phyloP scores from a whole-genome alignment of 2,113 vertebrate species.

The Stigmatopora nigra region DNA sequence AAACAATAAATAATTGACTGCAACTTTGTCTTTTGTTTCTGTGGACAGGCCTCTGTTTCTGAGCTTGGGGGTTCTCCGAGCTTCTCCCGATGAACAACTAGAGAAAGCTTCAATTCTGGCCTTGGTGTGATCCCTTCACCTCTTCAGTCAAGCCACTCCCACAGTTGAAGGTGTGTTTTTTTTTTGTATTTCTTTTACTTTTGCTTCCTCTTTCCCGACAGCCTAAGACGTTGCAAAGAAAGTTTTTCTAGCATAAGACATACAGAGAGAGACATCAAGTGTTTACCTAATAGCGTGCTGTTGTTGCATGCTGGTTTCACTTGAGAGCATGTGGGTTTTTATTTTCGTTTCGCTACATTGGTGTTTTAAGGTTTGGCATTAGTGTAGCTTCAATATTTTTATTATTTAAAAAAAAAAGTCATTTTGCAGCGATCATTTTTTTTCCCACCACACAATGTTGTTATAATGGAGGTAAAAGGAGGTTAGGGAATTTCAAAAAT shows the following conservation, averaged over 20 bases:
- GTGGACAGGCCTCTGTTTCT: slow-evolving; percentile 50
- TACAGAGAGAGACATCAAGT: neutral
- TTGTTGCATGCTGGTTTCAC: too few relatives aligned
- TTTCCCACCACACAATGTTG: neutral
- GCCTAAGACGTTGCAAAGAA: neutral
- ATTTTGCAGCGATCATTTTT: too few relatives aligned
- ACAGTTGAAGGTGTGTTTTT: slow-evolving; percentile 61
- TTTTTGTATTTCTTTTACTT: slow-evolving; percentile 44
- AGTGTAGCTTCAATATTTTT: too few relatives aligned
- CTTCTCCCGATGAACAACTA: slow-evolving; percentile 61
- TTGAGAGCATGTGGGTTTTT: too few relatives aligned
- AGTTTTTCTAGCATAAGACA: neutral
- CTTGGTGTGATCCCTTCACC: slow-evolving; percentile 56
- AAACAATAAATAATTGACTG: too few relatives aligned
- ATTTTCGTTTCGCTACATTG: too few relatives aligned
- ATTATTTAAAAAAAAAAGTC: too few relatives aligned
- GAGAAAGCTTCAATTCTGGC: slow-evolving; percentile 50
- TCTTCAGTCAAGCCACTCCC: slow-evolving; percentile 56
- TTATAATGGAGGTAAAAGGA: neutral
- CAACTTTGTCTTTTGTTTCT: slow-evolving; percentile 4
- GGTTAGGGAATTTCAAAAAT: neutral
- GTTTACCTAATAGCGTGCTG: too few relatives aligned
- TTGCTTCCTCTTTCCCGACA: neutral
- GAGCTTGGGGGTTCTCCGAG: slow-evolving; percentile 42
- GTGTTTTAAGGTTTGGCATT: too few relatives aligned